Evolutionary conservation across 2,113 vertebrate species (phyloP), one percentile per base, ranked within the genome.

Genomic region (Argyrosomus japonicus): DNA sequence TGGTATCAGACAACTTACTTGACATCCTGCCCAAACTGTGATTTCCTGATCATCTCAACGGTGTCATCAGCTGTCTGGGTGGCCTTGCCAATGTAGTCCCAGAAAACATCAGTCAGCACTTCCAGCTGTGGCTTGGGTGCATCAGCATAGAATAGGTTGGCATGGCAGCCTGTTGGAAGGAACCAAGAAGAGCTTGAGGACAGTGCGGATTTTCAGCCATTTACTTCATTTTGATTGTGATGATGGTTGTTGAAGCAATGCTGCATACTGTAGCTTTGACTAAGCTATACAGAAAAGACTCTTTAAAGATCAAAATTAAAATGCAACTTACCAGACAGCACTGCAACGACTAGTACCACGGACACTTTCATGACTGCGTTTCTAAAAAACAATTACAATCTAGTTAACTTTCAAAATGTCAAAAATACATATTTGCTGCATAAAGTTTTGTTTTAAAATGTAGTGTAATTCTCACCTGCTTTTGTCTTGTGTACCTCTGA

Each of bases 31-130:
- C 94, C 94, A 63, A 95, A 84, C 32, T 95, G 84, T 6, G 94
- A 95, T 40, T 93, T 92, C 56, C 89, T 94, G 82, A 96, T 95
- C 92, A 92, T 94, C 80, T 96, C 81, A 12, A 96, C 69, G 1
- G 95, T 95, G 61, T 95, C 94, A 47, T 95, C 94, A 45, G 95
- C 95, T 4, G 95, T 95, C 74, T 92, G 86, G 5, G 95, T 96
- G 68, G 94, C 95, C 40, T 94, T 93, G 47, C 90, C 89, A 25
- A 95, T 93, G 67, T 96, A 95, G 65, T 94, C 93, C 95, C 95
- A 96, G 83, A 96, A 96, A 18, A 93, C 93, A 91, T 95, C 93
- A 12, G 69, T 95, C 68, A 95, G 56, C 51, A 94, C 93, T 72
- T 95, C 95, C 50, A 96, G 83, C 81, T 94, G 92, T 60, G 94